These are phyloP conservation scores for Caretta caretta DNA, from an alignment of 2,113 vertebrate genomes.

Conservation along the genomic window DNA sequence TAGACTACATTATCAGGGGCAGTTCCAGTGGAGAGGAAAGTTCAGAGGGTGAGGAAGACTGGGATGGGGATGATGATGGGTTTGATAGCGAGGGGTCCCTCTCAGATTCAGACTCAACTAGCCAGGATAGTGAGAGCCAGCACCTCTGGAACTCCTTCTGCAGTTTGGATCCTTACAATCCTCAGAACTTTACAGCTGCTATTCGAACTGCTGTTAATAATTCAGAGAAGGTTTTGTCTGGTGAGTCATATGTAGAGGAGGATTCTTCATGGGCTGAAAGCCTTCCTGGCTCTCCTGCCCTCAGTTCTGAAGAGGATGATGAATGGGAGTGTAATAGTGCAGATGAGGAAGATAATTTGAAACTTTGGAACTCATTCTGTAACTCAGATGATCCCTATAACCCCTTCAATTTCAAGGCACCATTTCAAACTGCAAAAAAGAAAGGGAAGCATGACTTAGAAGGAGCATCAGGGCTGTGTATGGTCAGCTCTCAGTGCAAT, in stretches of 20 bases:
- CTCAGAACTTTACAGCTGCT: constrained; percentile 88
- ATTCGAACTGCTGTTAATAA: constrained; percentile 74
- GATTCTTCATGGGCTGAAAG: constrained; percentile 44
- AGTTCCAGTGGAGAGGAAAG: constrained; percentile 82
- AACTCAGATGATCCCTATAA: constrained; percentile 90
- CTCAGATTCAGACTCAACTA: constrained; percentile 76
- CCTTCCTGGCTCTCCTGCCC: constrained; percentile 47
- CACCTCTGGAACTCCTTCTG: constrained; percentile 87
- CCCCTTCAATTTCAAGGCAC: constrained; percentile 90
- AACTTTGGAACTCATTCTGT: constrained; percentile 89
- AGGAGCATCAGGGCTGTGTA: not conserved
- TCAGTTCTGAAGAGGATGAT: constrained; percentile 68
- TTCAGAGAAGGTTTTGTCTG: not conserved
- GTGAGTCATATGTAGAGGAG: constrained; percentile 7
- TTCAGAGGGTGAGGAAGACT: constrained; percentile 73
- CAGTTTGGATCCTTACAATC: constrained; percentile 89
- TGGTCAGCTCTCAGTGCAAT: not conserved
- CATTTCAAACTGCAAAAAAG: constrained; percentile 79
- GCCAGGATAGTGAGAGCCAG: constrained; percentile 74
- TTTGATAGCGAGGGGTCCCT: constrained; percentile 88
- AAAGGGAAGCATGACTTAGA: not conserved
- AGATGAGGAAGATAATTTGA: constrained; percentile 86
- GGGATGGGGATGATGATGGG: constrained; percentile 81
- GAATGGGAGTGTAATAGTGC: constrained; percentile 81
- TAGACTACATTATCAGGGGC: constrained; percentile 94